Conservation (phyloP, 2,888 invertebrate genomes). For the Plusia festucae region DNA sequence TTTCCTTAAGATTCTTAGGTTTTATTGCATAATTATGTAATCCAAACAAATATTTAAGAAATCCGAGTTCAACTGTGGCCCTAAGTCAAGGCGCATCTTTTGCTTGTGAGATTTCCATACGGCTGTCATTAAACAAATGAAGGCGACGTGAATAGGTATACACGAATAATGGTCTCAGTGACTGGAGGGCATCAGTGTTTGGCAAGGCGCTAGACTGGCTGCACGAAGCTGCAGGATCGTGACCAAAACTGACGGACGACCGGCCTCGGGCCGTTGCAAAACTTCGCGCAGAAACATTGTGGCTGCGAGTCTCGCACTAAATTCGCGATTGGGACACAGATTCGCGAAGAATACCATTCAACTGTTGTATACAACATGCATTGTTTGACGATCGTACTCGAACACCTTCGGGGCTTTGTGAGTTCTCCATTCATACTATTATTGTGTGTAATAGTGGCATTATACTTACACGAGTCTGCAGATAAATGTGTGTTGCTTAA, state of each 20-base stretch:
- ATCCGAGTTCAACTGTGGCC: background rate
- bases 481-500: constrained; percentile 55
- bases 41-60: constrained; percentile 21
- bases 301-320: constrained; percentile 76
- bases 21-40: constrained; percentile 29
- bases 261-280: constrained; percentile 83
- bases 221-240: constrained; percentile 80
- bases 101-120: constrained; percentile 27
- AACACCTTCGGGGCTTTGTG: constrained; percentile 58
- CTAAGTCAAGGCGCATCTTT: constrained; percentile 24
- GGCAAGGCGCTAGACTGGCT: constrained; percentile 65
- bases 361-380: constrained; percentile 63
- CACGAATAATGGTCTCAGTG: constrained; percentile 52
- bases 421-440: constrained; percentile 56
- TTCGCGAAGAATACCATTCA: constrained; percentile 77
- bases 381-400: constrained; percentile 63
- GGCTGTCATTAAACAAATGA: constrained; percentile 57
- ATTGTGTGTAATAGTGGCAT: constrained; percentile 53
- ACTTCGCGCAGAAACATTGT: constrained; percentile 79
- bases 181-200: constrained; percentile 61
- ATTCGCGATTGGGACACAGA: constrained; percentile 82
- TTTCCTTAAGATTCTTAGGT: constrained; percentile 8
- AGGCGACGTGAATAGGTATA: constrained; percentile 51
- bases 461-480: constrained; percentile 48
- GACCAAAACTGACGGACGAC: constrained; percentile 77